A percentile compares a stretch with the other conserved stretches of the same genome.
Evolutionary conservation across 2,888 invertebrate genomes (phyloP).

Genomic region (Leucophora obtusa): DNA sequence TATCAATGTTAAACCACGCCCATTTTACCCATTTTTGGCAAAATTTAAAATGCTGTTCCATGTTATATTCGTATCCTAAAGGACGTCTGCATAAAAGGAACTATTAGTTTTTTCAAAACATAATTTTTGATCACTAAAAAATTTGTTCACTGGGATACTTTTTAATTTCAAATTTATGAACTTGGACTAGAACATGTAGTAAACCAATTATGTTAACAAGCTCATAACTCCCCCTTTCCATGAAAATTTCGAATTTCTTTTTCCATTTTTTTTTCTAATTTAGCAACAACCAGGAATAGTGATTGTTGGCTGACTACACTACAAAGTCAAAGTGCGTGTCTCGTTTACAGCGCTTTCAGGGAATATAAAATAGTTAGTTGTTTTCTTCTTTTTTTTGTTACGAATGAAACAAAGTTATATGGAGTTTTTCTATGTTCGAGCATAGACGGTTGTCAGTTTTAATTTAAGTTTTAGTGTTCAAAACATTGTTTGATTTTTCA

Average conservation of each 20-base stretch:
- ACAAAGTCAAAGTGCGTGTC: slow-evolving; percentile 4
- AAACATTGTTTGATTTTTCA: neutral
- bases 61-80: too few relatives aligned
- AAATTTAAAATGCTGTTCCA: too few relatives aligned
- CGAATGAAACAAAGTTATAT: neutral
- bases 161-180: neutral
- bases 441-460: neutral
- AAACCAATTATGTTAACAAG: neutral
- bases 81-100: too few relatives aligned
- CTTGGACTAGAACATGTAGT: neutral
- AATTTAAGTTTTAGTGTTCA: neutral
- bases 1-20: too few relatives aligned
- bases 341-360: neutral
- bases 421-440: neutral
- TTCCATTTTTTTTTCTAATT: neutral
- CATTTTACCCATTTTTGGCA: too few relatives aligned
- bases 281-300: neutral
- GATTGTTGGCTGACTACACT: neutral
- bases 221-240: neutral
- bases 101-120: too few relatives aligned
- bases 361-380: slow-evolving; percentile 1
- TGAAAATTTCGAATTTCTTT: neutral
- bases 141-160: neutral
- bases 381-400: too few relatives aligned
- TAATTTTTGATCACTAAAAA: too few relatives aligned